Conservation (phyloP, 2,113 vertebrate genomes). For the Rousettus leschenaultii region DNA sequence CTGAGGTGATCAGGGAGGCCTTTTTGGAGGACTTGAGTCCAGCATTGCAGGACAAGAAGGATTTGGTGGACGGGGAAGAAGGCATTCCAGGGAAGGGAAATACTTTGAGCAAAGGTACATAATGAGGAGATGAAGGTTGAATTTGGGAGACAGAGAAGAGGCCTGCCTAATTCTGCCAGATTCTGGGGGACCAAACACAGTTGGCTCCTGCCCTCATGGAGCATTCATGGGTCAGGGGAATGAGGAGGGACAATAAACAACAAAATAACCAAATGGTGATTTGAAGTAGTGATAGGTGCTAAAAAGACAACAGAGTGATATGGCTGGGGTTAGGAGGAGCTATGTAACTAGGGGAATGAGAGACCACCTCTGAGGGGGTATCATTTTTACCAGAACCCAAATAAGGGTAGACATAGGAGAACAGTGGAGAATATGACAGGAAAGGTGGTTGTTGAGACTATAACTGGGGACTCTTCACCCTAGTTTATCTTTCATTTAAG, state of each 20-base stretch:
- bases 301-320: background rate
- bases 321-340: background rate
- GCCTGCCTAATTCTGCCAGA: background rate
- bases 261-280: background rate
- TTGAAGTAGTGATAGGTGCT: background rate
- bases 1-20: background rate
- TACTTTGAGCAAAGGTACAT: background rate
- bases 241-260: background rate
- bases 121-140: background rate
- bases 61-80: background rate
- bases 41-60: background rate
- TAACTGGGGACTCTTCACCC: background rate
- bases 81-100: background rate
- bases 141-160: slow-evolving; percentile 10
- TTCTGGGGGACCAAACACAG: background rate
- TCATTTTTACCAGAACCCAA: background rate
- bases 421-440: background rate
- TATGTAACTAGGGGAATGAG: background rate
- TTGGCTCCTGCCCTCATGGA: background rate
- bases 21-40: background rate
- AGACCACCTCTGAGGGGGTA: background rate
- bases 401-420: background rate
- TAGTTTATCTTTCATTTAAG: background rate
- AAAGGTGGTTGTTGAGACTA: background rate
- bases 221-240: background rate